These are phyloP conservation scores for Caprella mutica DNA, from an alignment of 2,888 invertebrate species.

Conservation along the genomic window DNA sequence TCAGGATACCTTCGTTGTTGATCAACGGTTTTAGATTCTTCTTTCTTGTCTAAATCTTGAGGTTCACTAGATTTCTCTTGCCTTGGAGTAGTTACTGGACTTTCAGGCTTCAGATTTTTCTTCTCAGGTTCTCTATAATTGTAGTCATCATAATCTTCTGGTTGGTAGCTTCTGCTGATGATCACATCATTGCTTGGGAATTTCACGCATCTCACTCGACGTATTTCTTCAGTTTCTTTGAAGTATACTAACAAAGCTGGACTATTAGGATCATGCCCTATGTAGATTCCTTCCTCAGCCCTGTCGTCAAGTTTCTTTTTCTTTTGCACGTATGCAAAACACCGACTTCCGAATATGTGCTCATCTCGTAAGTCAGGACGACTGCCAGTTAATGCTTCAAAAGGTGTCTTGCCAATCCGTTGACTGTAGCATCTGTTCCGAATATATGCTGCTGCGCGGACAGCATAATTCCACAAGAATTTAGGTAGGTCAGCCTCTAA, in stretches of 20 bases:
- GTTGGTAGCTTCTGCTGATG: too few species aligned
- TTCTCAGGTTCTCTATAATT: neutral
- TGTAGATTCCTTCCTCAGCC: neutral
- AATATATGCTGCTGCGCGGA: neutral
- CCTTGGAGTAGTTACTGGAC: neutral
- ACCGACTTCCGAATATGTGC: neutral
- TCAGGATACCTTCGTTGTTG: neutral
- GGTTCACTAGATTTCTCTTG: neutral
- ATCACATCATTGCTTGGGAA: too few species aligned
- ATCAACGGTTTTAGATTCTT: too few species aligned
- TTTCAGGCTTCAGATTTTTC: neutral
- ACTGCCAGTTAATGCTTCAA: too few species aligned
- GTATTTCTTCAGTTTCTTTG: neutral
- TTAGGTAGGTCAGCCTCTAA: neutral
- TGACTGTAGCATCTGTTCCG: too few species aligned
- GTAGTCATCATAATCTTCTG: neutral
- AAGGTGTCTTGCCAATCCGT: too few species aligned
- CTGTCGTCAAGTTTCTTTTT: neutral
- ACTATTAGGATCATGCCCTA: neutral
- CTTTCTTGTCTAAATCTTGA: too few species aligned
- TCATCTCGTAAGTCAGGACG: neutral
- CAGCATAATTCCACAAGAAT: neutral
- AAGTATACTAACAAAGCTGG: neutral
- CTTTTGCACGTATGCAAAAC: neutral
- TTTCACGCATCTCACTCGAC: neutral